Percentiles rank a stretch among this genome's conserved stretches.
These are phyloP conservation scores for Tachuris rubrigastra DNA, from an alignment of 2,113 vertebrate species.

Conservation along the genomic window DNA sequence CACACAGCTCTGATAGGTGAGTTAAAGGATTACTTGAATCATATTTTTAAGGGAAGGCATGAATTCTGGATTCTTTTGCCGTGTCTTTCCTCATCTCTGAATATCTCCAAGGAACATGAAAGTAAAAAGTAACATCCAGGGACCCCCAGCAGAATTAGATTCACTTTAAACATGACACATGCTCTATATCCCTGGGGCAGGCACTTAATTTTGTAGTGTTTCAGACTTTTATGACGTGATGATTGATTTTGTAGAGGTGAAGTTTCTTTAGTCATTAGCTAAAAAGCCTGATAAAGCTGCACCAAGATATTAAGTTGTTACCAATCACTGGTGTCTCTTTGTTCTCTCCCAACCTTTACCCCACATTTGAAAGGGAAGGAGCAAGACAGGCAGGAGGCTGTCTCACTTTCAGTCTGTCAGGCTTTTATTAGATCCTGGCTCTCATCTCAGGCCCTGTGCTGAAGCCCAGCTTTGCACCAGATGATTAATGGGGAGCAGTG, in stretches of 20 bases:
- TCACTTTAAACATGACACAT: slow-evolving; percentile 32
- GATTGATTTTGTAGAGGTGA: slow-evolving; percentile 58
- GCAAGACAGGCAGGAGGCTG: background rate
- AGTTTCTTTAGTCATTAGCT: slow-evolving; percentile 56
- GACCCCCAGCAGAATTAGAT: background rate
- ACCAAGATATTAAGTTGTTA: slow-evolving; percentile 39
- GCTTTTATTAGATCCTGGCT: background rate
- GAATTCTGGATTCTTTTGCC: background rate
- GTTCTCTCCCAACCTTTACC: background rate
- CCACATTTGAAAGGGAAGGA: background rate
- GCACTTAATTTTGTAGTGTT: slow-evolving; percentile 38
- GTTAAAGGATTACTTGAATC: background rate
- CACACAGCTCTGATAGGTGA: background rate
- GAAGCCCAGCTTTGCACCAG: background rate
- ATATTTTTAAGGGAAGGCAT: background rate
- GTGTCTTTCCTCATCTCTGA: background rate
- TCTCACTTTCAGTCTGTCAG: background rate
- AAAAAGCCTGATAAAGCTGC: slow-evolving; percentile 54
- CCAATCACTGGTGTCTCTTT: slow-evolving; percentile 41
- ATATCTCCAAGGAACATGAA: background rate
- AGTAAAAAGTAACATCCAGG: slow-evolving; percentile 24
- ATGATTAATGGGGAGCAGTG: slow-evolving; percentile 14
- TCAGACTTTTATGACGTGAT: slow-evolving; percentile 45
- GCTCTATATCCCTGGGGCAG: slow-evolving; percentile 29
- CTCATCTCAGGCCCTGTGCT: background rate